phyloP scores from a whole-genome alignment of 2,113 vertebrate species.

The Rhinolophus sinicus region DNA sequence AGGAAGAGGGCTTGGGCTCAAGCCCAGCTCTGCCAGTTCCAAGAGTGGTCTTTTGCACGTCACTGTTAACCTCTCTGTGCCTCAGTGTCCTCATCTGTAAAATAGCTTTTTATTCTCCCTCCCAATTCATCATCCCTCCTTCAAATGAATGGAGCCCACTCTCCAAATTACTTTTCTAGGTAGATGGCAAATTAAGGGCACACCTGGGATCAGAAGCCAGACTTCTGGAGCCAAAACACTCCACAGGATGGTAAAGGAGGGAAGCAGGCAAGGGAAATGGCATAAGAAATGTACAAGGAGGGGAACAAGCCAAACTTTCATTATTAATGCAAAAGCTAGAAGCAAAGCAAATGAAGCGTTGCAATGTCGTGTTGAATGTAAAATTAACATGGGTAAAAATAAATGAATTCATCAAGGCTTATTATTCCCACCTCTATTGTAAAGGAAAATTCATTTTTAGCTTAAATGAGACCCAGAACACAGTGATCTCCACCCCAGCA shows the following conservation, averaged over 20 bases:
- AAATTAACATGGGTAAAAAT: background rate
- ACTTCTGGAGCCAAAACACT: background rate
- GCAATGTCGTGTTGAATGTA: background rate
- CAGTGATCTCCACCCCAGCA: background rate
- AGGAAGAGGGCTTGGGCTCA: constrained; percentile 1
- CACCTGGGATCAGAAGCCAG: background rate
- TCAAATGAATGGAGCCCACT: background rate
- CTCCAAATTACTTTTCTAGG: background rate
- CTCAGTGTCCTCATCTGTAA: background rate
- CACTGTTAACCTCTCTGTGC: background rate
- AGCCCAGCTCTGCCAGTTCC: background rate
- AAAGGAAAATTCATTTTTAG: background rate
- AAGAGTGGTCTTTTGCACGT: background rate
- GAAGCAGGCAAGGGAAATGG: background rate
- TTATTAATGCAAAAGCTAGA: constrained; percentile 6
- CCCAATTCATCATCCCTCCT: background rate
- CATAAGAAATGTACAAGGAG: background rate
- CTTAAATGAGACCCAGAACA: background rate
- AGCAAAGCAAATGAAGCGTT: background rate
- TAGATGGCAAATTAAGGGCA: background rate
- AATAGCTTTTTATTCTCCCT: background rate
- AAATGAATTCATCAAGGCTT: background rate
- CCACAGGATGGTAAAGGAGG: background rate
- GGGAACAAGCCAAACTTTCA: background rate
- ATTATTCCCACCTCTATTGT: background rate